phyloP scores from a whole-genome alignment of 2,888 invertebrate genomes.

The Pharmacophagus antenor region DNA sequence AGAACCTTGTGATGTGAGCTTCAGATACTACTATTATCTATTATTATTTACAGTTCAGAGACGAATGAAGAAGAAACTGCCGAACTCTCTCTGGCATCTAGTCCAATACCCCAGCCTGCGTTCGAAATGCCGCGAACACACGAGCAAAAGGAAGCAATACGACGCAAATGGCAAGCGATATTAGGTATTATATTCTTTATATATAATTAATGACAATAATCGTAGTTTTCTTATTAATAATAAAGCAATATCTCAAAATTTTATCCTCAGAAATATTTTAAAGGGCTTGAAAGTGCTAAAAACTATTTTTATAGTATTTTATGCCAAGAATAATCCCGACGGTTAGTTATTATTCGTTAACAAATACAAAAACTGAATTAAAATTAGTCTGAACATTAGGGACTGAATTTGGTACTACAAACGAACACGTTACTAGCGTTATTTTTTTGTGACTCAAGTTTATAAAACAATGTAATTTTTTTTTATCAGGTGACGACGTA shows the following conservation, averaged over 20 bases:
- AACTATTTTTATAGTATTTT: no score
- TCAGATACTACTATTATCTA: not conserved
- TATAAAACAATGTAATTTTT: not conserved
- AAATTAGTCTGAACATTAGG: no score
- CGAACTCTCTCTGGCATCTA: conserved; percentile 42
- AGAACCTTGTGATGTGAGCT: not conserved
- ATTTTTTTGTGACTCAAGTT: not conserved
- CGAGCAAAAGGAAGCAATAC: conserved; percentile 89
- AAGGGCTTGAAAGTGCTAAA: no score
- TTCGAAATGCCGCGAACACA: conserved; percentile 82
- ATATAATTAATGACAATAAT: not conserved
- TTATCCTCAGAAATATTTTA: no score
- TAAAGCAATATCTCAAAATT: no score
- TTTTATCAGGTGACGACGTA: conserved; percentile 64
- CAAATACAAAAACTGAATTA: no score
- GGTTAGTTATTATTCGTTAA: no score
- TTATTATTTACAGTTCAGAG: conserved; percentile 20
- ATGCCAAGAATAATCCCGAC: no score
- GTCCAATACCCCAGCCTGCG: conserved; percentile 50
- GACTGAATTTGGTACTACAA: no score
- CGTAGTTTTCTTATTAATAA: not conserved
- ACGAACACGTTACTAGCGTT: not conserved
- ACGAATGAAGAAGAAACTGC: conserved; percentile 34
- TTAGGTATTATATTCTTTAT: conserved; percentile 79
- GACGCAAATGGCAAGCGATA: conserved; percentile 90